Evolutionary conservation across 2,113 vertebrate genomes (phyloP).

Genomic region (Anarrhichthys ocellatus): DNA sequence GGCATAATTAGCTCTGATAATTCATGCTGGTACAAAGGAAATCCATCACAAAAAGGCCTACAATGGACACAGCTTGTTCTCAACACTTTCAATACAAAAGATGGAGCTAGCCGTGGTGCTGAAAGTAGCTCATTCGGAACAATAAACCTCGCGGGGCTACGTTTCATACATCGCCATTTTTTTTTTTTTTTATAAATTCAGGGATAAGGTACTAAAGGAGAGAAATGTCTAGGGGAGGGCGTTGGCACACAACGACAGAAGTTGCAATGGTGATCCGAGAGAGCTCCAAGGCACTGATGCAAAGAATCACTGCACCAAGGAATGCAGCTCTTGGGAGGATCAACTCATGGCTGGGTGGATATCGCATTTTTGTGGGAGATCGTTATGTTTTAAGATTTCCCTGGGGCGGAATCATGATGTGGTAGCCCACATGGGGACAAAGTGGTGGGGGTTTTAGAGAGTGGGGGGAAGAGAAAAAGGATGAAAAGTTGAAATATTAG

Average conservation of each 20-base stretch:
- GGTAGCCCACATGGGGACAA: slow-evolving; percentile 2
- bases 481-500: not conserved
- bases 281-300: slow-evolving; percentile 59
- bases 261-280: slow-evolving; percentile 49
- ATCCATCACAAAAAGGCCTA: slow-evolving; percentile 12
- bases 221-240: slow-evolving; percentile 55
- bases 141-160: slow-evolving; percentile 18
- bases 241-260: slow-evolving; percentile 31
- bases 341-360: slow-evolving; percentile 54
- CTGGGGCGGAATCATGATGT: slow-evolving; percentile 14
- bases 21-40: slow-evolving; percentile 1
- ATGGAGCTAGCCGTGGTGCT: slow-evolving; percentile 64
- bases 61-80: not conserved
- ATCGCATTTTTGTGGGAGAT: slow-evolving; percentile 45
- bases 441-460: not conserved
- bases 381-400: slow-evolving; percentile 48
- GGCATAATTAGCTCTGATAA: slow-evolving; percentile 11
- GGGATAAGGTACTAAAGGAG: slow-evolving; percentile 11
- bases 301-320: slow-evolving; percentile 48
- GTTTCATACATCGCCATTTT: slow-evolving; percentile 13
- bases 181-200: not conserved
- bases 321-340: slow-evolving; percentile 60
- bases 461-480: not conserved
- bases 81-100: not conserved
- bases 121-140: slow-evolving; percentile 51